Conservation (phyloP, 2,113 vertebrate species). For the Tetrao urogallus region DNA sequence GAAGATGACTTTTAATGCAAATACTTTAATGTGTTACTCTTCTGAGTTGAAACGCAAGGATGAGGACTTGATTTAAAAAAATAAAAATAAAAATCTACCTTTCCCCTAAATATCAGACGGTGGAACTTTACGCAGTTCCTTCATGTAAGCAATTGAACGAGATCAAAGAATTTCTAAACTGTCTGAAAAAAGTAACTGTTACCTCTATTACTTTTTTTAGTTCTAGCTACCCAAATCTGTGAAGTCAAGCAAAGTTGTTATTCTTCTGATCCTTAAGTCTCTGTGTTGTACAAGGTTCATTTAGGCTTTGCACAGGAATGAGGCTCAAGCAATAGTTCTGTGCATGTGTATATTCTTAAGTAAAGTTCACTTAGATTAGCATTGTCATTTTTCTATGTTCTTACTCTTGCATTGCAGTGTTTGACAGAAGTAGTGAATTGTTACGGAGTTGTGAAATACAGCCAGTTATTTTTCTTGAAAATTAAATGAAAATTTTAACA, state of each 20-base stretch:
- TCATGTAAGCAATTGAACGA: background rate
- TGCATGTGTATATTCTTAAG: fast-evolving
- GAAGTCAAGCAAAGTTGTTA: background rate
- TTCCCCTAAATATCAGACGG: background rate
- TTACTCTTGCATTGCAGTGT: background rate
- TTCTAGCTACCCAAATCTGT: background rate
- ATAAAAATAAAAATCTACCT: background rate
- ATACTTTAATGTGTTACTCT: background rate
- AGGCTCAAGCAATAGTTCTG: background rate
- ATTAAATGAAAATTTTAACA: background rate
- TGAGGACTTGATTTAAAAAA: fast-evolving
- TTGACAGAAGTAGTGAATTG: background rate
- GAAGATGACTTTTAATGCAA: background rate
- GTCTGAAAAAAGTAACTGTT: background rate
- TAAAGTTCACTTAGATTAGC: background rate
- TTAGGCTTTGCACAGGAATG: background rate
- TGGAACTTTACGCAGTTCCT: background rate
- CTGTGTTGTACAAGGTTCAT: fast-evolving
- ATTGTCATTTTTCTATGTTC: background rate
- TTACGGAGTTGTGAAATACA: background rate
- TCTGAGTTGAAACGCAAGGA: background rate
- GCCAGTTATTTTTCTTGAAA: background rate
- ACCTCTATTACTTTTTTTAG: background rate
- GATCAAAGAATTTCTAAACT: background rate
- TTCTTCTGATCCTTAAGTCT: background rate